phyloP scores from a whole-genome alignment of 2,888 invertebrate species.

The Andricus curvator region DNA sequence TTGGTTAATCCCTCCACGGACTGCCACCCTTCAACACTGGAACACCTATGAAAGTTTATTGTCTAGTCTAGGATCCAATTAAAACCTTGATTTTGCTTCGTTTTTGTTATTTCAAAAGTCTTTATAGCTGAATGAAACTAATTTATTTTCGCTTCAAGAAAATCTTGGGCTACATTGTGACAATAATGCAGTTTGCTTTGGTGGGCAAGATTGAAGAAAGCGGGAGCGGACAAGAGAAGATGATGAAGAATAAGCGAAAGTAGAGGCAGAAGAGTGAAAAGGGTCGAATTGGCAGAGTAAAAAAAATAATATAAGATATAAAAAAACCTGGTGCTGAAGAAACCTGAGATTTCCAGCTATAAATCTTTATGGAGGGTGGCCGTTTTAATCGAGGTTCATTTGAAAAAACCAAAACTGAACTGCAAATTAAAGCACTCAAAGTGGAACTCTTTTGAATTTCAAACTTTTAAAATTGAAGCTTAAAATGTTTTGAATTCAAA shows the following conservation, averaged over 20 bases:
- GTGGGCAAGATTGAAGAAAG: not conserved
- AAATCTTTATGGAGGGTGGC: too few relatives aligned
- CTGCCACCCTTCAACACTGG: too few relatives aligned
- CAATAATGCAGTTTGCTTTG: not conserved
- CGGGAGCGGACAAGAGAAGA: not conserved
- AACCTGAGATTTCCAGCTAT: constrained; percentile 7
- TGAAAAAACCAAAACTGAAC: too few relatives aligned
- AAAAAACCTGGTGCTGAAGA: not conserved
- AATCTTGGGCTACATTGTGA: not conserved
- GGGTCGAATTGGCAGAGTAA: not conserved
- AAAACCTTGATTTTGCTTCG: not conserved
- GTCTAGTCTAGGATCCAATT: not conserved
- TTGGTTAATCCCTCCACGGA: too few relatives aligned
- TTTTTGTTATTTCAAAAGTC: not conserved
- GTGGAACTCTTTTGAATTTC: too few relatives aligned
- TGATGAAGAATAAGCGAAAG: constrained; percentile 4
- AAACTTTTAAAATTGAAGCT: too few relatives aligned
- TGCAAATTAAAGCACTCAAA: too few relatives aligned
- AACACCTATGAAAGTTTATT: too few relatives aligned
- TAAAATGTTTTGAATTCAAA: too few relatives aligned
- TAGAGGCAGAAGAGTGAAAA: not conserved
- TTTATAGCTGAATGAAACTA: not conserved
- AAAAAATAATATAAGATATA: not conserved
- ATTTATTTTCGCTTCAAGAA: not conserved
- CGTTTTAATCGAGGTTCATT: too few relatives aligned